Evolutionary conservation across 2,888 invertebrate genomes (phyloP), one percentile per base, ranked within the genome.

Genomic region (Eledone cirrhosa): DNA sequence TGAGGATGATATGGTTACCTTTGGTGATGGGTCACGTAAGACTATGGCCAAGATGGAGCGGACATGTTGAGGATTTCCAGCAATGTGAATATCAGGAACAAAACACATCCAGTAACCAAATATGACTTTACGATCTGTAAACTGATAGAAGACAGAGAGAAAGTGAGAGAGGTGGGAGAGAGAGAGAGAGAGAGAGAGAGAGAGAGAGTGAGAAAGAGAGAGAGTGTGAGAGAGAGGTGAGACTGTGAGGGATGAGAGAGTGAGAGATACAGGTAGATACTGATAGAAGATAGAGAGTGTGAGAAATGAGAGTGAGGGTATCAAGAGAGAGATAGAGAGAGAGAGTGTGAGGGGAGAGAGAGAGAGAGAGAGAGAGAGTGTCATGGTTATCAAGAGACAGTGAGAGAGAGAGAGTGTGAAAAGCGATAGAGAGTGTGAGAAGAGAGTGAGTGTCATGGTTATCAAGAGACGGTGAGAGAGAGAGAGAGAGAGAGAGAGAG

Each of bases 21-120:
- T 91, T 0, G 94, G 92, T 77, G 94, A 94, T 0, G 94, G 93
- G 88, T 96, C 96, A 78, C 92, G 93, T 77, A 93, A 91, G 31
- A 94, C 93, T 82, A 93, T 93, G 69, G 93, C 94, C 7, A 93
- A 92, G 2, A 94, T 89, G 0, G 93, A 93, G 80, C 88, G 89
- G n/a, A 82, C 82, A 80, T 91, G 91, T 80, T 91, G 91, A 87
- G 65, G 90, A 84, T 79, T 92, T n/a, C 84, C 83, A 88, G 67
- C 90, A 90, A 81, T 80, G 7, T 87, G 87, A 22, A 92, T 92
- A 86, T 94, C 93, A 0, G 95, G 95, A 22, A 95, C 92, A 76
- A 96, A 92, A 1, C 93, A 93, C 87, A 94, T 94, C 95, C 95
- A 95, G 89, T 94, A 95, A 3, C 95, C 94, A 88, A 95, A 95